Evolutionary conservation across 1,140 invertebrate species (phyloP).

Genomic region (Lepidurus couesii): DNA sequence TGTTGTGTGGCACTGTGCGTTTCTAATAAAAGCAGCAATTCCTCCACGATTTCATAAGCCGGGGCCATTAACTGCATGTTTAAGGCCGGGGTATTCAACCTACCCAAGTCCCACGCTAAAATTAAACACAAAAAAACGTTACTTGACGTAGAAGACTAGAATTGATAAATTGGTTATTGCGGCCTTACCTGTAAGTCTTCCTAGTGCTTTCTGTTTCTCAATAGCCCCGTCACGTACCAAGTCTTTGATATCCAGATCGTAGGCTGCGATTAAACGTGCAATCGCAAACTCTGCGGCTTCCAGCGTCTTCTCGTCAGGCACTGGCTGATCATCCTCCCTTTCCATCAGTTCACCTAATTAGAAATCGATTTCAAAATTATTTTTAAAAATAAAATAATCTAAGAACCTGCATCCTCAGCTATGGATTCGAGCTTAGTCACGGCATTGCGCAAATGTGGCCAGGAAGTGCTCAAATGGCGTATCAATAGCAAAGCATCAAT

Average conservation of each 20-base stretch:
- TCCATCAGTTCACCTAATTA: not conserved
- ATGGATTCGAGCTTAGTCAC: not conserved
- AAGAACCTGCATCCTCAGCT: not conserved
- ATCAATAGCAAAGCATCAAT: constrained; percentile 23
- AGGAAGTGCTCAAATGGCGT: not conserved
- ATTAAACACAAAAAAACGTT: not conserved
- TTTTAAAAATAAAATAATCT: not conserved
- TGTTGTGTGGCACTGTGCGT: not conserved
- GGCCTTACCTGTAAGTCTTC: not conserved
- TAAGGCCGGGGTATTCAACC: not conserved
- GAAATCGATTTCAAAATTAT: not conserved
- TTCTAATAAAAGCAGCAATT: not conserved
- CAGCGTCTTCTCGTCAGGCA: constrained; percentile 5
- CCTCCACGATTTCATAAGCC: not conserved
- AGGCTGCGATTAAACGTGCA: not conserved
- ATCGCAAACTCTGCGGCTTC: constrained; percentile 4
- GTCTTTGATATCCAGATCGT: constrained; percentile 14
- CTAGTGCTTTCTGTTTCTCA: not conserved
- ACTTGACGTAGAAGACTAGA: not conserved
- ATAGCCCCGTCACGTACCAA: constrained; percentile 1
- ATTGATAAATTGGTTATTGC: not conserved
- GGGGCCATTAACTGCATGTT: not conserved
- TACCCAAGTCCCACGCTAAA: constrained; percentile 21
- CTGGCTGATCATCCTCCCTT: not conserved
- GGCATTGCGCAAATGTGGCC: constrained; percentile 6